Percentiles rank a stretch among this genome's conserved stretches.
Evolutionary conservation across 2,888 invertebrate species (phyloP).

Genomic region (Thymelicus sylvestris): DNA sequence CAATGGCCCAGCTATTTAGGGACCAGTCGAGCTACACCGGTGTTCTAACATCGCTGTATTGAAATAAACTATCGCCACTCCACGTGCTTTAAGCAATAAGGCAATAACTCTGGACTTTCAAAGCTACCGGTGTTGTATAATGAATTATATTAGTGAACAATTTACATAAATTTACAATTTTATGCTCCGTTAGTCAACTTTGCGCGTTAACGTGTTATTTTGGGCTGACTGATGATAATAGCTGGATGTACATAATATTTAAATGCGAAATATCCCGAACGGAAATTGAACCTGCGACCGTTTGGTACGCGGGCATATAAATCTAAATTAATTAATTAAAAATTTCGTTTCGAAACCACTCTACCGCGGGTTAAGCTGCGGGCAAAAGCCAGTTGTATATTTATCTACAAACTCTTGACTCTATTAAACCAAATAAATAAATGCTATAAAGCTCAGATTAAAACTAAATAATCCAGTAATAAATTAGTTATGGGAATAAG

Average conservation of each 20-base stretch:
- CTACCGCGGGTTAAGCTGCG: too few relatives aligned
- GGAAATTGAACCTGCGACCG: too few relatives aligned
- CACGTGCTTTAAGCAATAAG: conserved; percentile 26
- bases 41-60: conserved; percentile 7
- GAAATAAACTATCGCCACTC: conserved; percentile 12
- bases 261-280: background rate
- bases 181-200: conserved; percentile 26
- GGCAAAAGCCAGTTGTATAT: too few relatives aligned
- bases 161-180: conserved; percentile 44
- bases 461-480: too few relatives aligned
- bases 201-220: conserved; percentile 10
- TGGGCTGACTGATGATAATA: background rate
- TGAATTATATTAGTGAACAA: conserved; percentile 39
- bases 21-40: conserved; percentile 48
- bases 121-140: conserved; percentile 46
- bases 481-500: too few relatives aligned
- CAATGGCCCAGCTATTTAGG: conserved; percentile 68
- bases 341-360: too few relatives aligned
- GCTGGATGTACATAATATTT: background rate
- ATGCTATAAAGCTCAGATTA: too few relatives aligned
- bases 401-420: too few relatives aligned
- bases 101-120: conserved; percentile 42
- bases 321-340: too few relatives aligned
- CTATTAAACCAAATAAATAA: too few relatives aligned
- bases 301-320: too few relatives aligned